Base-by-base conservation (phyloP, 2,113 vertebrate genomes). In the Gymnobelideus leadbeateri region DNA sequence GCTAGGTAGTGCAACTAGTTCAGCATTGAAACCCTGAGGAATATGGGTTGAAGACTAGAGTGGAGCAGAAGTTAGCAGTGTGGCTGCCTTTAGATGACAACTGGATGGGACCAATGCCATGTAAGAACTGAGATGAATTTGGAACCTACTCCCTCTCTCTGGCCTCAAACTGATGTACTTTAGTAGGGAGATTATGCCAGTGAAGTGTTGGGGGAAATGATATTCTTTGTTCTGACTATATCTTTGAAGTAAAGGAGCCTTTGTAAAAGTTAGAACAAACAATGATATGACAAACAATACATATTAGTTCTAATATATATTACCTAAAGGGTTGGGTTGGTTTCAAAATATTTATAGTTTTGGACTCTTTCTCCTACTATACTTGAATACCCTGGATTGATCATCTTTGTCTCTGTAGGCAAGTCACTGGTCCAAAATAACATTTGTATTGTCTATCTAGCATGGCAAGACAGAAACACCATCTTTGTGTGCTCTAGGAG, bases 271-370 rank as follows among this genome's bases (percentile, higher is more conserved):
- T 77, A 77, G 37, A 68, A 37, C 55, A 57, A 61, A 31, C 37
- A 19, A 7, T 77, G 68, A n/a, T 28, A 77, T 77, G 19, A 31
- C 2, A 61, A 77, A 77, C 31, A n/a, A n/a, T 77, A 21, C 16
- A 7, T 43, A n/a, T 61, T 54, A 92, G 52, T 90, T 95, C 51
- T 50, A 77, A 92, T 95, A 95, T 61, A 91, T 68, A 92, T 55
- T 61, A 57, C 52, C 57, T 54, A 93, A 93, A 91, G 57, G 51
- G 47, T 55, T 84, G 93, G 61, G 93, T 24, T 5, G 24, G 12
- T 77, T 95, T 94, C 91, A 95, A 95, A 90, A 95, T 89, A 84
- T 95, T 95, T 95, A 57, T 9, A 52, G 28, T 31, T 68, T 68
- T 68, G 61, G 12, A 37, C 11, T 16, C 61, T 37, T 37, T 37